These are phyloP conservation scores for Ophion ventricosus DNA, from an alignment of 2,888 invertebrate species.

Conservation along the genomic window DNA sequence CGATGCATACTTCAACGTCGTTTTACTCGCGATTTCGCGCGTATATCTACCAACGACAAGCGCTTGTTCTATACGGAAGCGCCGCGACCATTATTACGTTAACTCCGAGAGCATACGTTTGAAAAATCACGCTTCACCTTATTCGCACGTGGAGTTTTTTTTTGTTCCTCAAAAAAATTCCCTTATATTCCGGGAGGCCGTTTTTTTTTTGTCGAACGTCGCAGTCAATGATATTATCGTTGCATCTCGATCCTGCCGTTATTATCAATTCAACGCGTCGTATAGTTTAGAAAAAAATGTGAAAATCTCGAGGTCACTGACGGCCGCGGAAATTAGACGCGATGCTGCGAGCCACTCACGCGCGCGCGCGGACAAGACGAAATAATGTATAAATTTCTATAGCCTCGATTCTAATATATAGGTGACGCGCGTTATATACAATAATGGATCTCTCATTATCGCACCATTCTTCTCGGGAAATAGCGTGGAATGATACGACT, in stretches of 20 bases:
- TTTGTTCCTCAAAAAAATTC: too few relatives aligned
- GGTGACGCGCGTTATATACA: slow-evolving; percentile 64
- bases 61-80: neutral
- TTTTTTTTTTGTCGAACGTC: too few relatives aligned
- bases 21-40: too few relatives aligned
- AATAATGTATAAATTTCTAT: slow-evolving; percentile 51
- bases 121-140: neutral
- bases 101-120: neutral
- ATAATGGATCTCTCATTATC: slow-evolving; percentile 80
- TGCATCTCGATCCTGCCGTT: too few relatives aligned
- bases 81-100: slow-evolving; percentile 12
- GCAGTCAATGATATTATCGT: too few relatives aligned
- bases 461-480: slow-evolving; percentile 81
- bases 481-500: slow-evolving; percentile 81
- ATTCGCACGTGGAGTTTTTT: neutral
- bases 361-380: neutral
- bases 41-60: too few relatives aligned
- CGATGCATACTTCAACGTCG: too few relatives aligned
- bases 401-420: slow-evolving; percentile 34
- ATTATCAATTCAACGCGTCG: too few relatives aligned
- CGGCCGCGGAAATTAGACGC: too few relatives aligned
- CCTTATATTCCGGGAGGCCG: too few relatives aligned
- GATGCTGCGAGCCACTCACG: neutral
- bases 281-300: too few relatives aligned
- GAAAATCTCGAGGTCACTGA: too few relatives aligned